Conservation (phyloP, 1,140 invertebrate species). For the Caenorhabditis briggsae region DNA sequence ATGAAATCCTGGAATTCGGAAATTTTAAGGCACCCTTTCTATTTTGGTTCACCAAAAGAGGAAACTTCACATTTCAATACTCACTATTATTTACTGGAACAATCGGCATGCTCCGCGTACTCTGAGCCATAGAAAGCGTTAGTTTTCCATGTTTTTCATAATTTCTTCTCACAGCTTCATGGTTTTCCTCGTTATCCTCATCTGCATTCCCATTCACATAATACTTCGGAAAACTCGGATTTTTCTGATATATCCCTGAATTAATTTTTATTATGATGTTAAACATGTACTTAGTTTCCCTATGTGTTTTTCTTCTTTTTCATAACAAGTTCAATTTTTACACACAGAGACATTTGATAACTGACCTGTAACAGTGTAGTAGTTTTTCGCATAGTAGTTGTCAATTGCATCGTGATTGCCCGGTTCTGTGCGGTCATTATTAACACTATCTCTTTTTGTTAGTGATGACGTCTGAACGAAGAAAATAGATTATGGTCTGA, state of each 20-base stretch:
- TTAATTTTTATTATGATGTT: too few relatives aligned
- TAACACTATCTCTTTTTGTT: constrained; percentile 11
- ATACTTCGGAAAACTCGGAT: constrained; percentile 17
- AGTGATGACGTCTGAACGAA: background rate
- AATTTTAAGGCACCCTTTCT: too few relatives aligned
- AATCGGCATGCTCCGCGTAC: constrained; percentile 29
- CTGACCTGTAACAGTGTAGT: constrained; percentile 51
- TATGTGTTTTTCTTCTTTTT: background rate
- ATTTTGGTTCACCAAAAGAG: too few relatives aligned
- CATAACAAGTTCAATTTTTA: background rate
- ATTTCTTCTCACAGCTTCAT: constrained; percentile 39
- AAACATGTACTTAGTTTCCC: too few relatives aligned
- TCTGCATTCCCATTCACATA: background rate
- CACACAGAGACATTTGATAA: background rate
- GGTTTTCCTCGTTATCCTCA: constrained; percentile 8
- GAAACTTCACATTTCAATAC: background rate
- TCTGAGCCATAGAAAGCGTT: constrained; percentile 14
- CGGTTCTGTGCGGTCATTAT: constrained; percentile 36
- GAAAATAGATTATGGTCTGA: background rate
- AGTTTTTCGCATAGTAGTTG: constrained; percentile 52
- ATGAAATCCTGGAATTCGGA: constrained; percentile 53
- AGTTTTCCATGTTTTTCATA: constrained; percentile 9
- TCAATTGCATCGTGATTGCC: constrained; percentile 29
- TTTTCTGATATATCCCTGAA: constrained; percentile 43
- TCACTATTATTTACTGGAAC: constrained; percentile 41